phyloP scores from a whole-genome alignment of 2,113 vertebrate genomes.

The Carollia perspicillata region DNA sequence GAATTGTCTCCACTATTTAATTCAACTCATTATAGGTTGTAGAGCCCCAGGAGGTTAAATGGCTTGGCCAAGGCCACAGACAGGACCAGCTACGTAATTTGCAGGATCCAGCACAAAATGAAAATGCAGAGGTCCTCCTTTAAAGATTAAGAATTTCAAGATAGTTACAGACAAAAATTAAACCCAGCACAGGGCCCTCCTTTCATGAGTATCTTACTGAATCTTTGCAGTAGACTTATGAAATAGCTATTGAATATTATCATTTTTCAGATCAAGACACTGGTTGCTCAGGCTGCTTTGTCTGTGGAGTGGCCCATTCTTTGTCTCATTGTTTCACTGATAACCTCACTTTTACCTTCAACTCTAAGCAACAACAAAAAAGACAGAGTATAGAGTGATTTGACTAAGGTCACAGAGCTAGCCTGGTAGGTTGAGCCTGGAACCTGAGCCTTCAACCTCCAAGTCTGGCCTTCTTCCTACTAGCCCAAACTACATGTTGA shows the following conservation, averaged over 20 bases:
- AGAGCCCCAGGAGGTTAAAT: neutral
- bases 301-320: neutral
- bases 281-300: neutral
- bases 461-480: neutral
- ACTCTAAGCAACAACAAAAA: neutral
- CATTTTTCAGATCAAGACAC: neutral
- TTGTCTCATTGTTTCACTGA: neutral
- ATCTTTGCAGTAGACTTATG: neutral
- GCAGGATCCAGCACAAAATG: neutral
- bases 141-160: slow-evolving; percentile 31
- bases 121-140: neutral
- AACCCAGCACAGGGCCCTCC: neutral
- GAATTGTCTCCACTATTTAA: neutral
- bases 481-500: neutral
- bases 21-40: neutral
- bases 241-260: neutral
- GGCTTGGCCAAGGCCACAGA: neutral
- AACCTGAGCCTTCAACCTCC: neutral
- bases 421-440: neutral
- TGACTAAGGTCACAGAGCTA: neutral
- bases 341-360: neutral
- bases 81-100: neutral
- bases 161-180: neutral
- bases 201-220: neutral
- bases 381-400: neutral